These are phyloP conservation scores for Capreolus pygargus DNA, from an alignment of 2,113 vertebrate genomes.

Conservation along the genomic window DNA sequence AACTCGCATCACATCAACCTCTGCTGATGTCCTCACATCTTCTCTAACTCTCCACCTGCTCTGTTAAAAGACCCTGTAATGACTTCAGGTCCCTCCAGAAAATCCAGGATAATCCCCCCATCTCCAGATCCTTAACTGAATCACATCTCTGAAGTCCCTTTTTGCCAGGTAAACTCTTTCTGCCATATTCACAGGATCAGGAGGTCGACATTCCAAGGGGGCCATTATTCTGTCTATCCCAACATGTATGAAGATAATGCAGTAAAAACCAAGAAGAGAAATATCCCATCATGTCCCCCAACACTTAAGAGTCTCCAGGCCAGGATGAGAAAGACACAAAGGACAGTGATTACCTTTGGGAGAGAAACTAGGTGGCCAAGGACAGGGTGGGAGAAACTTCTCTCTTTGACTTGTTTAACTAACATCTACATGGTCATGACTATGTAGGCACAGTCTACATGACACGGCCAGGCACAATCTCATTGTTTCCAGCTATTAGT, in stretches of 20 bases:
- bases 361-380: background rate
- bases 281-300: too few relatives aligned
- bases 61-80: background rate
- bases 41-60: background rate
- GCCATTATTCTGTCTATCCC: background rate
- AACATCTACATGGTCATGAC: background rate
- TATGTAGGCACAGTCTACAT: background rate
- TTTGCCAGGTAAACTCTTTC: background rate
- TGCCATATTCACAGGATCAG: background rate
- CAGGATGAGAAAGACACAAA: background rate
- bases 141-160: background rate
- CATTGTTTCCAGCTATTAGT: background rate
- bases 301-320: background rate
- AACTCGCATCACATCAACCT: rapidly evolving
- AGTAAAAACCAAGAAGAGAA: background rate
- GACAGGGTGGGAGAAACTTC: background rate
- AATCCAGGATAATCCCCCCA: background rate
- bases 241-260: background rate
- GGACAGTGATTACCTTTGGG: background rate
- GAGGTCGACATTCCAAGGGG: background rate
- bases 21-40: background rate
- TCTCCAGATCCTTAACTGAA: background rate
- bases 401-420: background rate
- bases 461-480: background rate
- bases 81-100: background rate